Base-by-base conservation (phyloP, 2,888 invertebrate species). In the Cylloceria caligata region DNA sequence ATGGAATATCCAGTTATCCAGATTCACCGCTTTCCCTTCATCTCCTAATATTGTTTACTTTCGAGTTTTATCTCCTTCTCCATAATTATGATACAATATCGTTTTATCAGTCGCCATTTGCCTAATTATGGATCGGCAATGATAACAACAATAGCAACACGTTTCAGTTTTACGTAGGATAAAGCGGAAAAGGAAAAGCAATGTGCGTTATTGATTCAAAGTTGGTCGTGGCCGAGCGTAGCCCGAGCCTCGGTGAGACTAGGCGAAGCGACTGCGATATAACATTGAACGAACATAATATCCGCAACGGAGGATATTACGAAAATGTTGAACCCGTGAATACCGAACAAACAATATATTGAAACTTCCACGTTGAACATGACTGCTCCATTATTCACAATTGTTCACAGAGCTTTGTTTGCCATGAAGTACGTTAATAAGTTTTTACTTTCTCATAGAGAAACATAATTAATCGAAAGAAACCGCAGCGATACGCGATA, bases 151-250 rank as follows among this genome's bases (percentile, higher is more conserved):
- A 34, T 19, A 24, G 19, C 49, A 62, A 75, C 55, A 67, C 45
- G 65, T 19, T 67, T 9, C 42, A 9, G 62, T 64, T 39, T 21
- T 34, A 24, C 49, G 19, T 49, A 57, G 21, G 19, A 42, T 64
- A 42, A 64, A 68, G n/a, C 64, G 34, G 19, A 64, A 55, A 64
- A 34, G 47, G 24, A 62, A 69, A 74, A 69, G 64, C 39, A 27
- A 55, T 67, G 71, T 76, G 78, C 81, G 83, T 84, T 87, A 88
- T 88, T 86, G 88, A 88, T 87, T 86, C 55, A 75, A 80, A 80
- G 62, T 69, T 57, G 39, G 62, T 69, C 34, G 49, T 64, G 39
- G 64, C 39, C 21, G 62, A 34, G 60, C 39, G 11, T 16, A 36
- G 49, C 67, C 9, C 13, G 52, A 55, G 27, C 3, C 0, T 16